These are phyloP conservation scores for Drosophila bifasciata DNA, from an alignment of 1,140 invertebrate genomes.

Conservation along the genomic window DNA sequence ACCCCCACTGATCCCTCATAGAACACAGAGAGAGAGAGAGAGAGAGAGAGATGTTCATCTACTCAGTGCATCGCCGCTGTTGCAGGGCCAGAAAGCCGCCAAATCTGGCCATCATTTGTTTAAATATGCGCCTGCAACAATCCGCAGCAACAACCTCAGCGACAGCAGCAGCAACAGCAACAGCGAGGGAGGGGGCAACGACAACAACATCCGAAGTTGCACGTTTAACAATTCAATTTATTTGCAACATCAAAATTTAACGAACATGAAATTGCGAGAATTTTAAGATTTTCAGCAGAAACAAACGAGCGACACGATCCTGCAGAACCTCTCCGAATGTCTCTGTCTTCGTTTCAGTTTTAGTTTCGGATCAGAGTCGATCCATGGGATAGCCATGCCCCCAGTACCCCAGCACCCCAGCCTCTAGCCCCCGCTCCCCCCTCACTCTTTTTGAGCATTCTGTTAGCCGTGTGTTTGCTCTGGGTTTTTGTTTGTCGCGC, in stretches of 20 bases:
- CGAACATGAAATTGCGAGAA: constrained; percentile 84
- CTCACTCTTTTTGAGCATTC: constrained; percentile 2
- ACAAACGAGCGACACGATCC: constrained; percentile 84
- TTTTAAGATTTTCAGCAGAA: constrained; percentile 84
- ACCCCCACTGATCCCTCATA: constrained; percentile 37
- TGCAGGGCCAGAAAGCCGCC: constrained; percentile 55
- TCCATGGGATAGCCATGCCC: not conserved
- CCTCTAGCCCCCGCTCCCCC: constrained; percentile 7
- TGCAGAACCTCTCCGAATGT: constrained; percentile 66
- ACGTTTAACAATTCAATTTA: constrained; percentile 84
- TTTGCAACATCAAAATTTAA: constrained; percentile 84
- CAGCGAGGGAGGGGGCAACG: constrained; percentile 27
- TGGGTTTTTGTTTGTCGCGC: constrained; percentile 77
- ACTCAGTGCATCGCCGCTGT: constrained; percentile 44
- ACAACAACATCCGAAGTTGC: constrained; percentile 79
- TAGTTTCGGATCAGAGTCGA: constrained; percentile 2
- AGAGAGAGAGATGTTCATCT: constrained; percentile 66
- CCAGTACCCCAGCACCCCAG: constrained; percentile 19
- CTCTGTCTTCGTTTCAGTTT: constrained; percentile 40
- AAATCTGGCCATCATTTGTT: constrained; percentile 84
- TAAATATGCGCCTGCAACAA: constrained; percentile 82
- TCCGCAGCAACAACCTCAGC: constrained; percentile 43
- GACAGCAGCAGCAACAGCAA: constrained; percentile 26
- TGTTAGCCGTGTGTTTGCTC: constrained; percentile 59
- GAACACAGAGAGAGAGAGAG: constrained; percentile 57